Evolutionary conservation across 2,888 invertebrate species (phyloP).

Genomic region (Cheilosia vulpina): DNA sequence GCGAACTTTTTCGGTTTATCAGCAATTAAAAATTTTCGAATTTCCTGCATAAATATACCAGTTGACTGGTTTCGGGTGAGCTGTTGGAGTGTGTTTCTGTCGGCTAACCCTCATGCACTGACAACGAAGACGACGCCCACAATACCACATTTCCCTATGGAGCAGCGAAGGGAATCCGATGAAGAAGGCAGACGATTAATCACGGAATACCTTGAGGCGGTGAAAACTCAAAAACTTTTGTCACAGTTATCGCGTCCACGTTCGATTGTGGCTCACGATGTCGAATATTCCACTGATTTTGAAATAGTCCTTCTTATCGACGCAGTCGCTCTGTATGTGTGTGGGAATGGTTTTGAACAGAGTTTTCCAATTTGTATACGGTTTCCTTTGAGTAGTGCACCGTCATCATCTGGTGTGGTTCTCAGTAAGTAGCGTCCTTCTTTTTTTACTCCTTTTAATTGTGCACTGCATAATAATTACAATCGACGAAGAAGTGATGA

Average conservation of each 20-base stretch:
- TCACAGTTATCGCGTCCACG: slow-evolving; percentile 71
- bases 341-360: slow-evolving; percentile 4
- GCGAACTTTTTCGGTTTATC: slow-evolving; percentile 67
- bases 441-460: slow-evolving; percentile 7
- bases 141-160: too few species aligned
- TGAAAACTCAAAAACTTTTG: slow-evolving; percentile 71
- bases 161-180: too few species aligned
- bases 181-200: slow-evolving; percentile 57
- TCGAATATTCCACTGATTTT: slow-evolving; percentile 58
- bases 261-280: slow-evolving; percentile 54
- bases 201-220: slow-evolving; percentile 63
- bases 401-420: slow-evolving; percentile 60
- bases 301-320: slow-evolving; percentile 57
- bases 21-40: slow-evolving; percentile 72
- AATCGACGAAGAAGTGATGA: slow-evolving; percentile 48
- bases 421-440: slow-evolving; percentile 49
- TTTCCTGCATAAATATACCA: slow-evolving; percentile 71
- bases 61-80: slow-evolving; percentile 19
- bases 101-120: slow-evolving; percentile 4
- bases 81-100: neutral
- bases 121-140: too few species aligned
- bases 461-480: slow-evolving; percentile 68
- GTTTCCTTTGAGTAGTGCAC: slow-evolving; percentile 54
- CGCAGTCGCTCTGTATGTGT: neutral
- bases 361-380: slow-evolving; percentile 65